phyloP scores from a whole-genome alignment of 2,888 invertebrate genomes.

The Chrysomela aeneicollis region DNA sequence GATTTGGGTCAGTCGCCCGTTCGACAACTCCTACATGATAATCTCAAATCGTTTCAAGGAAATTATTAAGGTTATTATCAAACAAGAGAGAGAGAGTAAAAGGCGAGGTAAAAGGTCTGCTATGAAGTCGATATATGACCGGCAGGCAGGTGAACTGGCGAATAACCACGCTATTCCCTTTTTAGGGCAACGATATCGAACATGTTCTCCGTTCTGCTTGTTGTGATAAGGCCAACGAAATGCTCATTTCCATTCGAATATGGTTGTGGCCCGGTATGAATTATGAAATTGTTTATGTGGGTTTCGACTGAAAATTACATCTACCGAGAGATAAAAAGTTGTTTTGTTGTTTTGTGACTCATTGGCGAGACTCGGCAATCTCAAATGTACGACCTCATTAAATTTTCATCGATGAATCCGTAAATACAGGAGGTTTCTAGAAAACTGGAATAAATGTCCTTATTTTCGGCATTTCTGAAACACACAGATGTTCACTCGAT shows the following conservation, averaged over 20 bases:
- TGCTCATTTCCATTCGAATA: background rate
- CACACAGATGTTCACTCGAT: no score
- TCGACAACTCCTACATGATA: no score
- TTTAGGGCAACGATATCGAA: background rate
- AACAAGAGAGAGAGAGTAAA: background rate
- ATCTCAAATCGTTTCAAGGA: no score
- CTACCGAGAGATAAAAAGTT: background rate
- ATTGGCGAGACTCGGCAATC: background rate
- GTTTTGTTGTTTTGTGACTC: no score
- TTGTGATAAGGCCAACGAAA: background rate
- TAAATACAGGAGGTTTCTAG: no score
- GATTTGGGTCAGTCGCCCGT: no score
- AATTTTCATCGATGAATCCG: background rate
- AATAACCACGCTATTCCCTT: background rate
- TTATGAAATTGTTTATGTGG: conserved; percentile 2
- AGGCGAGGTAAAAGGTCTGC: background rate
- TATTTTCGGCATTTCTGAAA: no score
- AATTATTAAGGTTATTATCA: background rate
- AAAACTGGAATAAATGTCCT: no score
- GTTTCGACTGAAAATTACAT: background rate
- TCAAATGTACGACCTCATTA: no score
- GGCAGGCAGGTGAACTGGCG: background rate
- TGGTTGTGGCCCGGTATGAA: background rate
- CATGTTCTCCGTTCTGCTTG: background rate
- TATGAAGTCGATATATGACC: background rate